Evolutionary conservation across 2,113 vertebrate species (phyloP).

Genomic region (Psilopogon haemacephalus): DNA sequence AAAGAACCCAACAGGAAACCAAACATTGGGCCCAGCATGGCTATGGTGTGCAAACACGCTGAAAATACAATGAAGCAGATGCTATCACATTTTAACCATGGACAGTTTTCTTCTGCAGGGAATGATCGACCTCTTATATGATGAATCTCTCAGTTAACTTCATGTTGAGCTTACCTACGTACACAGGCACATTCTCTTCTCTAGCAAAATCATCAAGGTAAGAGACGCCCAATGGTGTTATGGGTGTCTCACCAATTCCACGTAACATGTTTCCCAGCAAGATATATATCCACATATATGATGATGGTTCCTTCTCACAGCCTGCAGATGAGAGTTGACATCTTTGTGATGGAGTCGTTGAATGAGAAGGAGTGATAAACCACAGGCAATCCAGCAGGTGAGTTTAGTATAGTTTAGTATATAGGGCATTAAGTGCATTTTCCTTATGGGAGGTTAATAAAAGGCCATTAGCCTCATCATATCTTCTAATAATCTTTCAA

Average conservation of each 20-base stretch:
- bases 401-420: background rate
- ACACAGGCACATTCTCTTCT: constrained; percentile 85
- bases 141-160: background rate
- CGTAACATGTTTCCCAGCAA: constrained; percentile 88
- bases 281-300: constrained; percentile 88
- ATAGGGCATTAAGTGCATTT: background rate
- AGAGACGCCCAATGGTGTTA: constrained; percentile 87
- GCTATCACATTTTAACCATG: background rate
- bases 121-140: rapidly evolving
- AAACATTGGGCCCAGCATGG: constrained; percentile 83
- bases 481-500: background rate
- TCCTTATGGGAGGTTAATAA: background rate
- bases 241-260: constrained; percentile 90
- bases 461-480: background rate
- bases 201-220: constrained; percentile 91
- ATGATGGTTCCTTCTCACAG: constrained; percentile 76
- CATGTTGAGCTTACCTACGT: constrained; percentile 80
- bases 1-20: constrained; percentile 84
- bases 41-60: constrained; percentile 84
- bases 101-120: background rate
- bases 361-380: background rate
- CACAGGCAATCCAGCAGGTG: background rate
- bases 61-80: constrained; percentile 36
- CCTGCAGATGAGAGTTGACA: constrained; percentile 59
- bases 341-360: background rate